A percentile compares a stretch with the other conserved stretches of the same genome.
phyloP scores from a whole-genome alignment of 2,797 vertebrate species.

The Pseudochirops cupreus region DNA sequence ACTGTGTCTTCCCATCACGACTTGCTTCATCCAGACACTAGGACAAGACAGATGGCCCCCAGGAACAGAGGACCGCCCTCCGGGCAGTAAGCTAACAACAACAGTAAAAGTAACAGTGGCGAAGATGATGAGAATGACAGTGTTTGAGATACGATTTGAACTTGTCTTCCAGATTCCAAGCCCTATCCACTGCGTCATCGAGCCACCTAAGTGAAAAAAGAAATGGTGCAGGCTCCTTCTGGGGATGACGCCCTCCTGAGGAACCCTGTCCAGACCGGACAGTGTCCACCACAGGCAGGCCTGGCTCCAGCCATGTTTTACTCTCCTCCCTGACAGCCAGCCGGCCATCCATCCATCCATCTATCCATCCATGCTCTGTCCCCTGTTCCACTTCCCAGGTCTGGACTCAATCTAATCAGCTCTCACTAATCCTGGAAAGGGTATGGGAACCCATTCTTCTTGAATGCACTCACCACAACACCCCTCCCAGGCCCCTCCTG shows the following conservation, averaged over 20 bases:
- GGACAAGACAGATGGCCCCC: neutral
- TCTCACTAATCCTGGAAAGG: neutral
- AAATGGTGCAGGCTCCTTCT: neutral
- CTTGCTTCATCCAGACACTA: neutral
- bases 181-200: neutral
- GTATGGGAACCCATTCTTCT: neutral
- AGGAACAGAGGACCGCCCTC: neutral
- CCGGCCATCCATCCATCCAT: too few relatives aligned
- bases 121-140: neutral
- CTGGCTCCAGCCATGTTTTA: neutral
- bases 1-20: too few relatives aligned
- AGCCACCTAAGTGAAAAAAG: neutral
- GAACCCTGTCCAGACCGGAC: neutral
- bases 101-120: neutral
- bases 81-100: neutral
- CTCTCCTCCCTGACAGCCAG: too few relatives aligned
- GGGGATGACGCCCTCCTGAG: too few relatives aligned
- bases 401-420: neutral
- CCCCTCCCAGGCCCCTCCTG: neutral
- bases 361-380: neutral
- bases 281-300: neutral
- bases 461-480: neutral
- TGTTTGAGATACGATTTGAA: neutral
- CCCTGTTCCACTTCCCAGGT: neutral
- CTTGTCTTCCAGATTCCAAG: neutral